Conservation (phyloP, 2,888 invertebrate species). For the Doris montereyensis region DNA sequence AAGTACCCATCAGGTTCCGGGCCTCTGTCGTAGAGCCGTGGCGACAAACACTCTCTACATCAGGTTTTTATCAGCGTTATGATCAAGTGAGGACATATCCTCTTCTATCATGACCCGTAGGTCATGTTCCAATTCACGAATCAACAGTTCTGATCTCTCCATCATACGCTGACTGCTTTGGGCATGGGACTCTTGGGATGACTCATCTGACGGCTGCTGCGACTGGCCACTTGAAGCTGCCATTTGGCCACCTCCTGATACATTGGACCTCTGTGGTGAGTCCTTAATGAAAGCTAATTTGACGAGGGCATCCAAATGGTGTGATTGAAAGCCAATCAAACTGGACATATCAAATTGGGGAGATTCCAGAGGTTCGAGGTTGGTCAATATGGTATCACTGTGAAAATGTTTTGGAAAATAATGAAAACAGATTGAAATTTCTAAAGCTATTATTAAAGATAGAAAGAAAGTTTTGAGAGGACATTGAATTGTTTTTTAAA, state of each 20-base stretch:
- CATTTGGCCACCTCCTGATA: background rate
- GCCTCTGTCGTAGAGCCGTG: background rate
- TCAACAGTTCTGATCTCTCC: slow-evolving; percentile 47
- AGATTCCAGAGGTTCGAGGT: slow-evolving; percentile 75
- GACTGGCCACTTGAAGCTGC: background rate
- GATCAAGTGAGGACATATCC: slow-evolving; percentile 49
- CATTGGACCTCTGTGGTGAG: background rate
- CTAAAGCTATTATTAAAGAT: too few species aligned
- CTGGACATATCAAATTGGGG: slow-evolving; percentile 75
- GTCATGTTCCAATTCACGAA: slow-evolving; percentile 66
- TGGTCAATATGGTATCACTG: slow-evolving; percentile 73
- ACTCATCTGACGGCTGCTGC: slow-evolving; percentile 3
- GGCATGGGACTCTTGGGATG: background rate
- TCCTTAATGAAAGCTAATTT: slow-evolving; percentile 76
- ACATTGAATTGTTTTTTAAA: too few species aligned
- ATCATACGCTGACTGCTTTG: slow-evolving; percentile 16
- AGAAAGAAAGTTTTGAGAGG: too few species aligned
- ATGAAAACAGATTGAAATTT: too few species aligned
- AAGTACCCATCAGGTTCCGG: background rate
- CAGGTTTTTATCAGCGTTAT: slow-evolving; percentile 50
- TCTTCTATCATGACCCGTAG: slow-evolving; percentile 63
- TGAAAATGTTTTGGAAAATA: too few species aligned
- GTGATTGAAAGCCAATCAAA: slow-evolving; percentile 75
- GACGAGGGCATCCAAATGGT: slow-evolving; percentile 76
- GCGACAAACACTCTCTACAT: slow-evolving; percentile 21